These are phyloP conservation scores for Thyatira batis DNA, from an alignment of 2,888 invertebrate genomes.

Conservation along the genomic window DNA sequence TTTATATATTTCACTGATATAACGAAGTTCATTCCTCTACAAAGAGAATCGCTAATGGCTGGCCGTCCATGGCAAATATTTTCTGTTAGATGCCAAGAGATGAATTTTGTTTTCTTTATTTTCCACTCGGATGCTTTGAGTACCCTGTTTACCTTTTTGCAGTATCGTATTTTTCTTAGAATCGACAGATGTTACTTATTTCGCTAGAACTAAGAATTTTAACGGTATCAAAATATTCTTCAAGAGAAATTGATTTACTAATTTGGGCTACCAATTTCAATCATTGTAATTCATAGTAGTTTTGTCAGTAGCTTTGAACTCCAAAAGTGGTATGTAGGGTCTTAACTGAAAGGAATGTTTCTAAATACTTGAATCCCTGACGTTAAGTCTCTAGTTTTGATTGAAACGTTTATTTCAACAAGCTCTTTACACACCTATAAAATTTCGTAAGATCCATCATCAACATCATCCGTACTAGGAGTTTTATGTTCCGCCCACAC, in stretches of 20 bases:
- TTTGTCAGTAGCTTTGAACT: too few species aligned
- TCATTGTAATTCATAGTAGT: too few species aligned
- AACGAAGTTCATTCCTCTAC: not conserved
- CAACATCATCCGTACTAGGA: constrained; percentile 9
- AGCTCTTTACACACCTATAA: not conserved
- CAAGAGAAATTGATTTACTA: too few species aligned
- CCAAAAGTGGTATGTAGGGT: too few species aligned
- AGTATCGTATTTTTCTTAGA: too few species aligned
- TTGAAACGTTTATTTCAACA: not conserved
- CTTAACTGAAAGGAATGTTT: too few species aligned
- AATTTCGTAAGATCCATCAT: not conserved
- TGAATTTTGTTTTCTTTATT: not conserved
- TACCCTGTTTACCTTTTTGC: too few species aligned
- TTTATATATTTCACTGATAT: not conserved
- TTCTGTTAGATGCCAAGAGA: not conserved
- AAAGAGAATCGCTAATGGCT: not conserved
- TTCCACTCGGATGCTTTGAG: not conserved
- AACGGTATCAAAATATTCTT: too few species aligned
- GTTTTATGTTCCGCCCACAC: constrained; percentile 22
- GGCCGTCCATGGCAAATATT: not conserved
- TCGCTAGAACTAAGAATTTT: too few species aligned
- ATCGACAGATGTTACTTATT: too few species aligned
- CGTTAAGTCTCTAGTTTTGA: not conserved
- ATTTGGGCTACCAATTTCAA: too few species aligned
- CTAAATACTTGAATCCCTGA: too few species aligned